Conservation (phyloP, 2,888 invertebrate species). For the Phlogophora meticulosa region DNA sequence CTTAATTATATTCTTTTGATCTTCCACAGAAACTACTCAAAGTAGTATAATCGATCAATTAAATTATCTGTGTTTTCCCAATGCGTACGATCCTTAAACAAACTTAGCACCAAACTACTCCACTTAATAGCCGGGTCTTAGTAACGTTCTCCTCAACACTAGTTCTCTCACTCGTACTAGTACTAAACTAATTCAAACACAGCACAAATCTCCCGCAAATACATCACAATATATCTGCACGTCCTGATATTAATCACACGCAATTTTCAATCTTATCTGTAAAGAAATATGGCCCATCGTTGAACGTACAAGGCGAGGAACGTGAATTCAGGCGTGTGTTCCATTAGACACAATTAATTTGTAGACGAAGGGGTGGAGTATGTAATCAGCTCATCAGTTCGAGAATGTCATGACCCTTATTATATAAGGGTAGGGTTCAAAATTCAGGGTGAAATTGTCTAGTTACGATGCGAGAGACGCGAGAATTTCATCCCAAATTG, state of each 20-base stretch:
- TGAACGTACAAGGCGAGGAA: slow-evolving; percentile 40
- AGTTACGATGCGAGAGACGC: slow-evolving; percentile 40
- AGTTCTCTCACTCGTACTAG: slow-evolving; percentile 50
- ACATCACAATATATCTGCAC: slow-evolving; percentile 50
- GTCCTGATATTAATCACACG: slow-evolving; percentile 22
- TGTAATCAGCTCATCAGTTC: slow-evolving; percentile 61
- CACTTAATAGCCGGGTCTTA: slow-evolving; percentile 30
- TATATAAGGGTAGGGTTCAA: slow-evolving; percentile 45
- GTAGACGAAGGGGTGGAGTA: slow-evolving; percentile 66
- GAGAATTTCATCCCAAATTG: slow-evolving; percentile 64
- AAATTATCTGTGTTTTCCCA: slow-evolving; percentile 13
- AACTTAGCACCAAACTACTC: slow-evolving; percentile 31
- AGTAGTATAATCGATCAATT: neutral
- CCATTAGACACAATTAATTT: slow-evolving; percentile 85
- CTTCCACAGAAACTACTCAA: no score
- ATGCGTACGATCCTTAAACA: neutral
- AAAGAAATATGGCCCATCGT: slow-evolving; percentile 36
- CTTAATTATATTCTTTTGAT: no score
- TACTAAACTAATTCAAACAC: slow-evolving; percentile 56
- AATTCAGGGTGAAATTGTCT: slow-evolving; percentile 35
- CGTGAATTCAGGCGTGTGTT: slow-evolving; percentile 74
- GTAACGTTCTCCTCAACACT: slow-evolving; percentile 38
- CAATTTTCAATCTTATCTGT: slow-evolving; percentile 38
- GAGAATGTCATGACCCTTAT: slow-evolving; percentile 50
- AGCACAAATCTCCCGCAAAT: slow-evolving; percentile 51